Percentiles rank a stretch among this genome's conserved stretches.
Evolutionary conservation across 2,797 vertebrate genomes (phyloP).

Genomic region (Alosa sapidissima): DNA sequence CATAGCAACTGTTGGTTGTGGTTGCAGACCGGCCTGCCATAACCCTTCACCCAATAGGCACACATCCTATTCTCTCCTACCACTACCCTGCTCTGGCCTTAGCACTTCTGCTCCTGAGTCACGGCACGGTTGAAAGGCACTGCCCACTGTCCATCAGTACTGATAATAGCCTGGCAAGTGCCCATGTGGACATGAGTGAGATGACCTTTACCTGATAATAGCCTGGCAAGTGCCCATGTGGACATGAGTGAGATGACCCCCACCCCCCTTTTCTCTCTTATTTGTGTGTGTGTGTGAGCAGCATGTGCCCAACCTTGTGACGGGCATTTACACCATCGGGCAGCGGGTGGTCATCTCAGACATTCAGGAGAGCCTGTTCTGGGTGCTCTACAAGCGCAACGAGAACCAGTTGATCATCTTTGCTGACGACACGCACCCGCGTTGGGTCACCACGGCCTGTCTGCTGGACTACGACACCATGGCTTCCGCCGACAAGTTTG

Average conservation of each 20-base stretch:
- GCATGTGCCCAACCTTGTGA: constrained; percentile 96
- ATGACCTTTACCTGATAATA: not conserved
- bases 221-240: not conserved
- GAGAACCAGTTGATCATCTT: constrained; percentile 99
- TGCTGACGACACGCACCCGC: constrained; percentile 94
- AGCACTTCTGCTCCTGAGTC: not conserved
- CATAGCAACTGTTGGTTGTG: constrained; percentile 9
- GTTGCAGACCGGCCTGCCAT: not conserved
- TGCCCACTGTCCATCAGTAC: not conserved
- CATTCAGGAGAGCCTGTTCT: constrained; percentile 96
- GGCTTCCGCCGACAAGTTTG: constrained; percentile 96
- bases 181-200: not conserved
- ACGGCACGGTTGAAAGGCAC: not conserved
- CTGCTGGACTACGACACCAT: constrained; percentile 96
- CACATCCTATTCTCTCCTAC: not conserved
- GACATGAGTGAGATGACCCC: not conserved
- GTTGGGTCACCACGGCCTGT: constrained; percentile 95
- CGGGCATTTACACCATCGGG: constrained; percentile 91
- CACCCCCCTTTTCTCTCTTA: not conserved
- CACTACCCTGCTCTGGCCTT: not conserved
- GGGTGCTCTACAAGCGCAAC: constrained; percentile 95
- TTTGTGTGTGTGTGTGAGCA: constrained; percentile 55
- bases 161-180: not conserved
- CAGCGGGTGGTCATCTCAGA: constrained; percentile 94
- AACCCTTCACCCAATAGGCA: not conserved